Conservation (phyloP, 1,140 invertebrate genomes). For the Apocrypta bakeri region DNA sequence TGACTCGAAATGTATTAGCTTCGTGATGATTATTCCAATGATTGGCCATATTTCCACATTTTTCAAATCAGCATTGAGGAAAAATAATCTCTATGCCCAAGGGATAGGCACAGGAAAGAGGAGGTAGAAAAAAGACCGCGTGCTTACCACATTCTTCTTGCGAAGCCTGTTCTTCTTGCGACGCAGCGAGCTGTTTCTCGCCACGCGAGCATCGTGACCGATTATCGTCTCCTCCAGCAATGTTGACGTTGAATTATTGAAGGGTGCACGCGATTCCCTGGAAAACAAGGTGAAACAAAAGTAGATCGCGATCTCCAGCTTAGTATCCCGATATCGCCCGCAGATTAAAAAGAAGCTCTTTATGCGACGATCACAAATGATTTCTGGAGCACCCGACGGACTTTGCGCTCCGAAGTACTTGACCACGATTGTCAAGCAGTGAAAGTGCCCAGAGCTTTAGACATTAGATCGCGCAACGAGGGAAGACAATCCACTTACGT, state of each 20-base stretch:
- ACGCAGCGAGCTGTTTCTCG: constrained; percentile 76
- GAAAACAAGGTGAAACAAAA: constrained; percentile 51
- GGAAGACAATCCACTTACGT: constrained; percentile 60
- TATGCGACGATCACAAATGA: neutral
- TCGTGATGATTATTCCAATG: constrained; percentile 3
- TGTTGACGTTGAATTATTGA: constrained; percentile 71
- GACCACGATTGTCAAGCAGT: neutral
- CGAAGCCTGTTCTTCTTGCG: constrained; percentile 82
- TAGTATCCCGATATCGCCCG: constrained; percentile 20
- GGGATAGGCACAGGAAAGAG: neutral
- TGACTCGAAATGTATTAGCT: neutral
- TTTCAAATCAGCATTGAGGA: neutral
- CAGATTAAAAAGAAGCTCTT: neutral
- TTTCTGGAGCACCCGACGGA: neutral
- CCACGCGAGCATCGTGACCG: constrained; percentile 66
- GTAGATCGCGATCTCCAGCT: constrained; percentile 41
- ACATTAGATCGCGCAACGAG: neutral
- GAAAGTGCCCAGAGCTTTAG: neutral
- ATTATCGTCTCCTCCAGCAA: constrained; percentile 68
- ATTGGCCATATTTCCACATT: constrained; percentile 7
- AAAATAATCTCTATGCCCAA: constrained; percentile 1
- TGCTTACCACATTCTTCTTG: constrained; percentile 75
- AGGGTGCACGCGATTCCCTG: constrained; percentile 65
- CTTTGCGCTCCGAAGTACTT: neutral
- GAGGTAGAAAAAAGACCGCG: neutral